These are phyloP conservation scores for Chelon labrosus DNA, from an alignment of 2,797 vertebrate genomes.

Conservation along the genomic window DNA sequence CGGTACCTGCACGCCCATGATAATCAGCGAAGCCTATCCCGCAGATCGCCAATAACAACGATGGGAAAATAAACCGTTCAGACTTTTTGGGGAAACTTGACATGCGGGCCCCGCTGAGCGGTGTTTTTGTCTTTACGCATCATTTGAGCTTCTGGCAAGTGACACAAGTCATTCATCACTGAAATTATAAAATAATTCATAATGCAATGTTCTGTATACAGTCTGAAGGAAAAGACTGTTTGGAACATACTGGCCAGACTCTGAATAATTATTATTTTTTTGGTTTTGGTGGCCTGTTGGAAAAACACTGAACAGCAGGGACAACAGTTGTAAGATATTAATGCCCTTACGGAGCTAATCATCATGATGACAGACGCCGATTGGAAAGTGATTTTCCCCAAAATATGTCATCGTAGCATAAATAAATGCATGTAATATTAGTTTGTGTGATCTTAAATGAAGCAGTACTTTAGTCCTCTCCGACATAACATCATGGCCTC, in stretches of 20 bases:
- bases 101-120: not conserved
- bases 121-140: conserved; percentile 23
- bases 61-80: not conserved
- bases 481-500: not conserved
- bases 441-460: not conserved
- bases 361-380: conserved; percentile 20
- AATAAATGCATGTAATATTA: not conserved
- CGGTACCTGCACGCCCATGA: conserved; percentile 22
- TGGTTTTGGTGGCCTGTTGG: not conserved
- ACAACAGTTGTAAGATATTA: conserved; percentile 25
- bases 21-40: conserved; percentile 37
- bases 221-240: not conserved
- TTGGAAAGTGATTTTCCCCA: not conserved
- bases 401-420: conserved; percentile 5
- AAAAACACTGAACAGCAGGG: conserved; percentile 28
- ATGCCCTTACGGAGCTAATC: conserved; percentile 24
- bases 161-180: conserved; percentile 17
- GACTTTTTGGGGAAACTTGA: not conserved
- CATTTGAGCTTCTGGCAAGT: conserved; percentile 19
- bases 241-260: not conserved
- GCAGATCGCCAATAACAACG: conserved; percentile 28
- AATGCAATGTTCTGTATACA: conserved; percentile 1
- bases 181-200: conserved; percentile 5
- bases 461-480: too few relatives aligned
- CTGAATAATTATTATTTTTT: not conserved